These are phyloP conservation scores for Amphipyra berbera DNA, from an alignment of 2,888 invertebrate species.

Conservation along the genomic window DNA sequence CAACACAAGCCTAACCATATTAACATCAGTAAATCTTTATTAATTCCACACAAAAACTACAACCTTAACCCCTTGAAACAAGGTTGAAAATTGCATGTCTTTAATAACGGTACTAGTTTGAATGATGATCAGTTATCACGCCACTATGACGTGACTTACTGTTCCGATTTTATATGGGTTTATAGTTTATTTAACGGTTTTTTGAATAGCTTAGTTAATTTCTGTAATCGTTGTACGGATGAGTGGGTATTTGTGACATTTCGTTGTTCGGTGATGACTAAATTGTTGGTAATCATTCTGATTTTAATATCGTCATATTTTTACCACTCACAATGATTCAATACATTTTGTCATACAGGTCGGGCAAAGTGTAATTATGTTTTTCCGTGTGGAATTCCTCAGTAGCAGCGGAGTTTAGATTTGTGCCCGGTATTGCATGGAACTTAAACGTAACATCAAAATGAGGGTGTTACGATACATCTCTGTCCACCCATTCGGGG, in stretches of 20 bases:
- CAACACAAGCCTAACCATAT: constrained; percentile 25
- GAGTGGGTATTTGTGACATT: constrained; percentile 45
- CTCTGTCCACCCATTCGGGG: no score
- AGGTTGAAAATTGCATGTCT: constrained; percentile 25
- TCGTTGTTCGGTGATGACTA: neutral
- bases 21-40: constrained; percentile 55
- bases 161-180: constrained; percentile 61
- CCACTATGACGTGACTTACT: constrained; percentile 58
- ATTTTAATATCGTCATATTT: neutral
- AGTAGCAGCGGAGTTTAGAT: no score
- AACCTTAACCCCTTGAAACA: constrained; percentile 29
- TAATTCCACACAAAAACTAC: constrained; percentile 38
- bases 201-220: constrained; percentile 52
- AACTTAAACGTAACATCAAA: no score
- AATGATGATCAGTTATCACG: constrained; percentile 58
- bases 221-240: constrained; percentile 47
- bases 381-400: no score
- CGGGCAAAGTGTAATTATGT: no score
- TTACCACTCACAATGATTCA: no score
- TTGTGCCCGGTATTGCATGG: no score
- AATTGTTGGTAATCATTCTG: constrained; percentile 1
- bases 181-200: constrained; percentile 60
- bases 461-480: no score
- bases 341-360: no score
- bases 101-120: constrained; percentile 53